Base-by-base conservation (phyloP, 2,888 invertebrate species). In the Galerucella pusilla region DNA sequence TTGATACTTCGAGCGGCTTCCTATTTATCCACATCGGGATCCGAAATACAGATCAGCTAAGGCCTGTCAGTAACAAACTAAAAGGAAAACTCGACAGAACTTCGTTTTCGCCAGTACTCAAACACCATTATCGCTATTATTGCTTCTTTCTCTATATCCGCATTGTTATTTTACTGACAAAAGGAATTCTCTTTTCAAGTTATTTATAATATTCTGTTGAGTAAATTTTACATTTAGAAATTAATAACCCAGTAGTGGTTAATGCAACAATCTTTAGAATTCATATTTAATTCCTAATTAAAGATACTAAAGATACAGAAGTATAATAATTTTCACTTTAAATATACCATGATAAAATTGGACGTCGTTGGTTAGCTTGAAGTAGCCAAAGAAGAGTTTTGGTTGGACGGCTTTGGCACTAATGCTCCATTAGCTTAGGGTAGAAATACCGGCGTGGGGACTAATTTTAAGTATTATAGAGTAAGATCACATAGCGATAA, bases 1-100 rank as follows among this genome's bases (percentile, higher is more conserved):
- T 83, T 81, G 85, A 85, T 85, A 85, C 84, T 83, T 80, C 84
- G 79, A 84, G 84, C 85, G 84, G 85, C 85, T 85, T 85, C 84
- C 84, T 85, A 84, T 85, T 85, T 83, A 84, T 75, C 75, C 75
- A 75, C 75, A 75, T 73, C 70, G 71, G 71, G 75, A 73, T 75
- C 75, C 75, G 73, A 73, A 70, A 70, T 73, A 71, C 69, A 75
- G 75, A 76, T 76, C 71, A 64, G 68, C 74, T 46, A 52, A 68
- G 67, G 64, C 69, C 65, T 66, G 72, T 72, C 66, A 67, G 60
- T 72, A 72, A 72, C 72, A 72, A 72, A 72, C 72, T 72, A 72
- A 72, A 72, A 66, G 72, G 66, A 72, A 72, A 72, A 72, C 66
- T 71, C 73, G 35, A 73, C 67, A 60, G 67, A 73, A 68, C 54